These are phyloP conservation scores for Sebastolobus alascanus DNA, from an alignment of 2,797 vertebrate genomes.

Conservation along the genomic window DNA sequence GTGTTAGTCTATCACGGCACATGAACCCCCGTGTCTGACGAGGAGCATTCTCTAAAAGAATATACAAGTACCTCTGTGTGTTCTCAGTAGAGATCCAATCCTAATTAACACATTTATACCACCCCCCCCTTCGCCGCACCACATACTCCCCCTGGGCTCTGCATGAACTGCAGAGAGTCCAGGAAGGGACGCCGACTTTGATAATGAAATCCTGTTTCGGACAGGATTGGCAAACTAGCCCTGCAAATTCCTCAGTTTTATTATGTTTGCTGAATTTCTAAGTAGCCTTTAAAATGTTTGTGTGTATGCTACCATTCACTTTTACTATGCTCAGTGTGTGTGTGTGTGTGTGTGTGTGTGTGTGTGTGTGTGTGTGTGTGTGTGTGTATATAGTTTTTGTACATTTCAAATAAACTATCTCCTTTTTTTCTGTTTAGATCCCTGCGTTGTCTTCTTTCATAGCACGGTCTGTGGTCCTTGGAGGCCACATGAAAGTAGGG, in stretches of 20 bases:
- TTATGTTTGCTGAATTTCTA: conserved; percentile 76
- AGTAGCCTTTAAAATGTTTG: conserved; percentile 72
- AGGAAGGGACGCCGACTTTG: conserved; percentile 77
- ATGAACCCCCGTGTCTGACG: conserved; percentile 61
- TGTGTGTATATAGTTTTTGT: conserved; percentile 95
- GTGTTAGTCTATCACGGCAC: conserved; percentile 62
- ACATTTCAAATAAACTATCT: conserved; percentile 94
- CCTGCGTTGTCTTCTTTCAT: conserved; percentile 70
- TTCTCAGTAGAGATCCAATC: conserved; percentile 73
- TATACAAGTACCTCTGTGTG: conserved; percentile 84
- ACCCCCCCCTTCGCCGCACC: conserved; percentile 19
- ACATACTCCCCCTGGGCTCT: conserved; percentile 59
- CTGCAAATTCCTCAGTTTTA: conserved; percentile 65
- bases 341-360: conserved; percentile 68
- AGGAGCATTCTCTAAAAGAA: conserved; percentile 81
- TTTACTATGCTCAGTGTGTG: conserved; percentile 81
- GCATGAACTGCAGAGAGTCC: conserved; percentile 71
- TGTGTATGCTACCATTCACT: conserved; percentile 72
- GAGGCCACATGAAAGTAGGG: conserved; percentile 55
- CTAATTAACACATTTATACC: conserved; percentile 79
- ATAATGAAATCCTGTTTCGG: conserved; percentile 66
- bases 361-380: conserved; percentile 71
- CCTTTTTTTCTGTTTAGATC: conserved; percentile 74
- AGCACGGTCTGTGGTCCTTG: conserved; percentile 30
- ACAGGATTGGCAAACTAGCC: conserved; percentile 51